Evolutionary conservation across 2,888 invertebrate genomes (phyloP).

Genomic region (Mythimna lalbum): DNA sequence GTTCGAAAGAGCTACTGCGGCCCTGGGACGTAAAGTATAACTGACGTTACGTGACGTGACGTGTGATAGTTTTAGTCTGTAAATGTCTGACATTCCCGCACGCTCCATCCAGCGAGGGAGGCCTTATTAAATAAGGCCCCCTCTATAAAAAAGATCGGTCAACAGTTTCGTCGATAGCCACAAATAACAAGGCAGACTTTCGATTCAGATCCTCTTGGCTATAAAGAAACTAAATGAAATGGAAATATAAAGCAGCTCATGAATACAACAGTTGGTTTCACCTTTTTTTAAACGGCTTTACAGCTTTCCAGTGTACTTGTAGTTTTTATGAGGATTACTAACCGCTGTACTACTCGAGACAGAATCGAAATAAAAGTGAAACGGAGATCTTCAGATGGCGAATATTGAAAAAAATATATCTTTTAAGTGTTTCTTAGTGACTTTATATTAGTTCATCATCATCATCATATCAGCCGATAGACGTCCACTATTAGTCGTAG

Average conservation of each 20-base stretch:
- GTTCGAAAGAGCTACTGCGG: no score
- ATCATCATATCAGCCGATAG: no score
- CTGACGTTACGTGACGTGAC: no score
- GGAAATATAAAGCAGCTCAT: slow-evolving; percentile 52
- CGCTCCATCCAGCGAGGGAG: no score
- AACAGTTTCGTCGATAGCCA: neutral
- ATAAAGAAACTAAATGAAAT: slow-evolving; percentile 56
- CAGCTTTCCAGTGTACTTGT: slow-evolving; percentile 43
- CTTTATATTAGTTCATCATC: no score
- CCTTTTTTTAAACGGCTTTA: slow-evolving; percentile 51
- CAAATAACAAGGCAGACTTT: slow-evolving; percentile 20
- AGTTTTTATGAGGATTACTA: slow-evolving; percentile 53
- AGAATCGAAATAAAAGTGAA: slow-evolving; percentile 21
- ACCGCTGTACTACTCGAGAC: slow-evolving; percentile 14
- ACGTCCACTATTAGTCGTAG: no score
- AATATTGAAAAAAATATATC: neutral
- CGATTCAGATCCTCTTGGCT: slow-evolving; percentile 22
- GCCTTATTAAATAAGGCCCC: no score
- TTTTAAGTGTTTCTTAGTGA: no score
- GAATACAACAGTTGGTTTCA: slow-evolving; percentile 38
- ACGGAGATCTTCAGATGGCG: neutral
- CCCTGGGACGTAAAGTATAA: no score
- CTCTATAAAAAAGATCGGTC: neutral
- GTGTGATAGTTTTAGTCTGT: no score
- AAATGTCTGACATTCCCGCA: no score